Evolutionary conservation across 2,888 invertebrate genomes (phyloP).

Genomic region (Drosophila parthenogenetica): DNA sequence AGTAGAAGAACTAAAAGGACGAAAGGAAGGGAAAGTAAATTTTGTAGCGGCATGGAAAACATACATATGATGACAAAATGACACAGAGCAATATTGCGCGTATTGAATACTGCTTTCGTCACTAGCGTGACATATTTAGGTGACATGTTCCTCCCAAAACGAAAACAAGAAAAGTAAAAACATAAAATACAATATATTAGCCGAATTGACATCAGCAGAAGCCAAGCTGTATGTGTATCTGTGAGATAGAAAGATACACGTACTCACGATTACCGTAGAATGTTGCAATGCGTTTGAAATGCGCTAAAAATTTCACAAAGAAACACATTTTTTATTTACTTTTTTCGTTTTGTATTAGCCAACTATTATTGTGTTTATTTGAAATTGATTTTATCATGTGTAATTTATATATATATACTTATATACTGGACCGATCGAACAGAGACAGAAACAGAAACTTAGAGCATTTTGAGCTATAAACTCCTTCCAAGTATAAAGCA

Average conservation of each 20-base stretch:
- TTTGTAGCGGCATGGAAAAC: constrained; percentile 17
- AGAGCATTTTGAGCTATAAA: constrained; percentile 57
- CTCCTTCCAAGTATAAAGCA: constrained; percentile 77
- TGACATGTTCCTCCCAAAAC: constrained; percentile 76
- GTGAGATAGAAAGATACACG: constrained; percentile 16
- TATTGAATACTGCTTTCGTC: constrained; percentile 65
- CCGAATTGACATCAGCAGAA: constrained; percentile 50
- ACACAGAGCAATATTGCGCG: constrained; percentile 69
- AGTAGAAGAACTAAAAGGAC: constrained; percentile 21
- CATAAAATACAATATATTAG: constrained; percentile 51
- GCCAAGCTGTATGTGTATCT: constrained; percentile 17
- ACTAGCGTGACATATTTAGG: constrained; percentile 60
- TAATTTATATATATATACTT: constrained; percentile 16
- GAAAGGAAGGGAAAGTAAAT: neutral
- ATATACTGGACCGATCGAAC: constrained; percentile 20
- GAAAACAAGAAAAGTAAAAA: constrained; percentile 32
- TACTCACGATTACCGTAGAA: constrained; percentile 17
- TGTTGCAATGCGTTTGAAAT: constrained; percentile 49
- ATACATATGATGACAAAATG: constrained; percentile 33
- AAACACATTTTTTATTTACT: neutral
- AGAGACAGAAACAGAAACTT: constrained; percentile 13
- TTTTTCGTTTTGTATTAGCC: constrained; percentile 13
- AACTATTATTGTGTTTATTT: constrained; percentile 12
- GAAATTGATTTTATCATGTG: constrained; percentile 19
- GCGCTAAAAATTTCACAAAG: constrained; percentile 12